Conservation (phyloP, 1,140 invertebrate genomes). For the Listronotus bonariensis region DNA sequence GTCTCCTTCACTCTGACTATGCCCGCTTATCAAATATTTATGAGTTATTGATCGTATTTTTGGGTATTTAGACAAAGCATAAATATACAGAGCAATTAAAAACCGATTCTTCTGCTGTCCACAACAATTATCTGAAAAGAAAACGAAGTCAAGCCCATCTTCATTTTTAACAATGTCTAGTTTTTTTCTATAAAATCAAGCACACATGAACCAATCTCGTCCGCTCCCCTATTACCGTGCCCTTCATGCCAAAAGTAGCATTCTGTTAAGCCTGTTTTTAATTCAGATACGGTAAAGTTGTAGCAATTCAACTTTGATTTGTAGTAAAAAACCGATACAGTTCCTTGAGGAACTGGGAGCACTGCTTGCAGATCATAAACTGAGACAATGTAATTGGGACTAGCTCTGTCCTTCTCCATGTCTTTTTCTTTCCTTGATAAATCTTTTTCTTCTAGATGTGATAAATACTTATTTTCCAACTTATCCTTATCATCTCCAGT, state of each 20-base stretch:
- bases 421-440: conserved; percentile 29
- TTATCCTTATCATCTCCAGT: conserved; percentile 38
- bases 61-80: conserved; percentile 43
- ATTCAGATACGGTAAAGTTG: conserved; percentile 56
- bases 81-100: conserved; percentile 49
- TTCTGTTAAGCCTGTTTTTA: conserved; percentile 29
- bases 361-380: conserved; percentile 51
- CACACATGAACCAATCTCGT: conserved; percentile 52
- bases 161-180: conserved; percentile 36
- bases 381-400: conserved; percentile 42
- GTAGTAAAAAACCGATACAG: no score
- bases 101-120: conserved; percentile 56
- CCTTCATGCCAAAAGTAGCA: conserved; percentile 57
- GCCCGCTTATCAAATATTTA: conserved; percentile 53
- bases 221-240: conserved; percentile 53
- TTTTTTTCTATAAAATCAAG: neutral
- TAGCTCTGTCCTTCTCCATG: conserved; percentile 39
- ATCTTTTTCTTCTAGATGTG: conserved; percentile 39
- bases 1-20: conserved; percentile 56
- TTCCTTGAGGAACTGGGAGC: no score
- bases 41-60: conserved; percentile 51
- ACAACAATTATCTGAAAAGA: conserved; percentile 52
- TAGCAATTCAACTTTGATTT: conserved; percentile 56
- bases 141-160: conserved; percentile 38
- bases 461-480: conserved; percentile 16